These are phyloP conservation scores for Notospermus geniculatus DNA, from an alignment of 1,140 invertebrate species.

Conservation along the genomic window DNA sequence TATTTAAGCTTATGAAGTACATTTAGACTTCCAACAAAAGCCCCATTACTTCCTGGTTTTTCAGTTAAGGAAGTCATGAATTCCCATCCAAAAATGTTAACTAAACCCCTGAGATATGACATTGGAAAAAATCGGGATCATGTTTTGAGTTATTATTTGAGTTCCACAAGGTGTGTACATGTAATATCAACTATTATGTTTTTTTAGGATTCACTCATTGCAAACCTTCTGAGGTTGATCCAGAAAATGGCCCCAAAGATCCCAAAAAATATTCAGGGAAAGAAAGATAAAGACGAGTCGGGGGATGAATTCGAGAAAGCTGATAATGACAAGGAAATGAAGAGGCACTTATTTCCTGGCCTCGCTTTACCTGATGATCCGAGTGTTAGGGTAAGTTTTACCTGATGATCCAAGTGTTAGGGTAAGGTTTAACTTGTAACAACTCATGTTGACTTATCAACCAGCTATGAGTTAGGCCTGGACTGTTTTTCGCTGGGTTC, in stretches of 20 bases:
- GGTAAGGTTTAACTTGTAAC: no score
- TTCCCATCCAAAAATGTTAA: no score
- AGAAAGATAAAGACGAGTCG: conserved; percentile 45
- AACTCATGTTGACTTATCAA: no score
- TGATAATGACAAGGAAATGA: conserved; percentile 36
- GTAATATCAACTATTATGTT: conserved; percentile 23
- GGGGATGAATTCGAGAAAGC: conserved; percentile 26
- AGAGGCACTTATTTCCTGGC: conserved; percentile 82
- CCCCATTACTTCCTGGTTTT: no score
- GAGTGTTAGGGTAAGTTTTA: conserved; percentile 45
- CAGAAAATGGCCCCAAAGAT: conserved; percentile 83
- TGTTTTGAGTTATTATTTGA: background rate
- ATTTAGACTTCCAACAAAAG: no score
- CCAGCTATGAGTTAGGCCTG: no score
- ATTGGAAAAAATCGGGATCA: background rate
- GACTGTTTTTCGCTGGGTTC: no score
- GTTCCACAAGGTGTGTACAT: background rate
- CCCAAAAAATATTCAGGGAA: conserved; percentile 35
- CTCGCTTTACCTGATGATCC: conserved; percentile 86
- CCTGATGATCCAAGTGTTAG: no score
- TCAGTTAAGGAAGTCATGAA: no score
- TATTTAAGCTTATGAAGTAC: no score
- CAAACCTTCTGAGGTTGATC: conserved; percentile 88
- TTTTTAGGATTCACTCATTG: conserved; percentile 82
- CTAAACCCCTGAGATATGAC: background rate